phyloP scores from a whole-genome alignment of 2,797 vertebrate species.

The Phylloscopus collybita region DNA sequence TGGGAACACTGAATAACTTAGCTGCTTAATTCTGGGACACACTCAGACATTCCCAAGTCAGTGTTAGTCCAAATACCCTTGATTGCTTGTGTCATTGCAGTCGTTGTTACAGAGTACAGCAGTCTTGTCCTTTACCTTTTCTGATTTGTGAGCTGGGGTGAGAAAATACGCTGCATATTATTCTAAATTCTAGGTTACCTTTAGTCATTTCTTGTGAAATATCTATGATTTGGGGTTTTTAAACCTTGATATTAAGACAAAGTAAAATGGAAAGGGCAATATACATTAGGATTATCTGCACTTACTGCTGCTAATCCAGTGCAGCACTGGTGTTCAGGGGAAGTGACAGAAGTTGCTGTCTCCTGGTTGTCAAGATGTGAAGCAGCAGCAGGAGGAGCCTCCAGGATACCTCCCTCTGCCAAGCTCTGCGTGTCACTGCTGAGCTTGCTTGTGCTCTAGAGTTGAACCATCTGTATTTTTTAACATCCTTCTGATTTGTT shows the following conservation, averaged over 20 bases:
- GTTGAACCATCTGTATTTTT: constrained; percentile 13
- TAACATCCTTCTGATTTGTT: background rate
- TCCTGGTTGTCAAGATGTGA: background rate
- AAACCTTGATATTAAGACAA: background rate
- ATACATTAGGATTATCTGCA: background rate
- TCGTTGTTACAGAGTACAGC: background rate
- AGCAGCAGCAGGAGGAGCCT: background rate
- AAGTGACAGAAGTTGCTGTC: background rate
- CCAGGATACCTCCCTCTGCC: background rate
- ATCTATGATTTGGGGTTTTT: background rate
- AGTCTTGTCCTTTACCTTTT: background rate
- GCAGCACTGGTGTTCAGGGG: background rate
- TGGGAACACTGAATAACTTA: background rate
- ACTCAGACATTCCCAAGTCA: background rate
- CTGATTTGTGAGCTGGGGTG: background rate
- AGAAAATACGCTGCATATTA: background rate
- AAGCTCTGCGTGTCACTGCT: background rate
- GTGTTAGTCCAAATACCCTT: background rate
- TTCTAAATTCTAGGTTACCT: background rate
- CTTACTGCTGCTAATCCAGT: background rate
- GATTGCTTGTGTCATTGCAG: background rate
- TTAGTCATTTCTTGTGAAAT: background rate
- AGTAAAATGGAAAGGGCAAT: background rate
- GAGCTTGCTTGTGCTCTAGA: background rate
- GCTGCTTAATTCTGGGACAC: background rate